Evolutionary conservation across 2,113 vertebrate species (phyloP), one percentile per base, ranked within the genome.

Genomic region (Callopanchax toddi): DNA sequence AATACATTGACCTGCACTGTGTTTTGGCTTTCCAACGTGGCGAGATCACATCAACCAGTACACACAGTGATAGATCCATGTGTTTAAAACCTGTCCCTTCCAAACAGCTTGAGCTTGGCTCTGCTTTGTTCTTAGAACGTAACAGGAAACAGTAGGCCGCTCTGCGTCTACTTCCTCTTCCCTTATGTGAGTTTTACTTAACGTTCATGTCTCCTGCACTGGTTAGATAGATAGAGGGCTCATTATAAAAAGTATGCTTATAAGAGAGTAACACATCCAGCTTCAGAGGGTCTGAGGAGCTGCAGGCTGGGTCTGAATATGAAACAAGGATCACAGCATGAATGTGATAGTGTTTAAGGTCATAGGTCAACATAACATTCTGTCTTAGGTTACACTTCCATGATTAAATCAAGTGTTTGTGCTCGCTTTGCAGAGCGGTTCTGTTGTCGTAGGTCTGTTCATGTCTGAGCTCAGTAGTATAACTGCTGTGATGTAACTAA

Each of bases 81-180:
- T 32, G 29, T 9, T 32, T 32, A 6, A 32, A 6, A 32, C 10
- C 6, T 32, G 6, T 32, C 6, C 29, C 1, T 8, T 18, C 17
- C 56, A 16, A 11, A 16, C 29, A 36, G 18, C 7, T 66, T 10
- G n/a, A 46, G 3, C 17, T 8, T 32, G n/a, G 23, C 7, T 2
- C 8, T 25, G 20, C 11, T n/a, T 37, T 60, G 52, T 37, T 61
- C 57, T 40, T n/a, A 21, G 44, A 21, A 20, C 49, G 46, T 61
- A 40, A 76, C 82, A 83, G 84, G 84, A 88, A 83, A 53, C 11
- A 57, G 43, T 29, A 44, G 64, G 67, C 22, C 40, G 70, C 9
- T 17, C 59, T 37, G 49, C 60, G 42, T 57, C 13, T 16, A 50
- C 57, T 86, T 83, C 70, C 82, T 71, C 72, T 83, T 79, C 60